Percentiles rank a stretch among this genome's conserved stretches.
Conservation (phyloP, 2,113 vertebrate genomes). For the Menidia beryllina region DNA sequence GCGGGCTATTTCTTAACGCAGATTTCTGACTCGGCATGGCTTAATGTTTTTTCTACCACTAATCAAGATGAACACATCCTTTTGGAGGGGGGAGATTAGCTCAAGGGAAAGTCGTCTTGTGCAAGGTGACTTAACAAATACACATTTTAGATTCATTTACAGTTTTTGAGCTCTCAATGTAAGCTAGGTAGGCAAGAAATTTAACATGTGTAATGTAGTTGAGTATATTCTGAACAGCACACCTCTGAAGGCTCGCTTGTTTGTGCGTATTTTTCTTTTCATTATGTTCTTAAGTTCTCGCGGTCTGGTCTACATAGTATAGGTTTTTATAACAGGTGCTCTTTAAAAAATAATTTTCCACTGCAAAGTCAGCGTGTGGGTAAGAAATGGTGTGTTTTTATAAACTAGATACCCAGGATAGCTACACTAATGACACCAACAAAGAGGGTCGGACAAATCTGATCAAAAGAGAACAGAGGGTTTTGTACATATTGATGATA, state of each 20-base stretch:
- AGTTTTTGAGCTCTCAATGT: constrained; percentile 3
- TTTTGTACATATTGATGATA: not conserved
- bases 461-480: not conserved
- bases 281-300: not conserved
- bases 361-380: not conserved
- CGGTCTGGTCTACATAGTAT: not conserved
- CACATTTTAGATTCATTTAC: not conserved
- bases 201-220: not conserved
- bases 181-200: not conserved
- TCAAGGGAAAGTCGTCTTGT: constrained; percentile 37
- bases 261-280: not conserved
- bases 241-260: not conserved
- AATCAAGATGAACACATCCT: constrained; percentile 58
- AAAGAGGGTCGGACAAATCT: not conserved
- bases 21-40: constrained; percentile 48
- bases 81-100: constrained; percentile 37
- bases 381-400: not conserved
- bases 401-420: not conserved
- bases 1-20: constrained; percentile 69
- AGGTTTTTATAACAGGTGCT: not conserved
- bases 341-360: not conserved
- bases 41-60: constrained; percentile 57
- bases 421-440: not conserved
- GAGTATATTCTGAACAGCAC: not conserved
- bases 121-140: constrained; percentile 34